Conservation (phyloP, 2,888 invertebrate genomes). For the Rhogogaster chlorosoma region DNA sequence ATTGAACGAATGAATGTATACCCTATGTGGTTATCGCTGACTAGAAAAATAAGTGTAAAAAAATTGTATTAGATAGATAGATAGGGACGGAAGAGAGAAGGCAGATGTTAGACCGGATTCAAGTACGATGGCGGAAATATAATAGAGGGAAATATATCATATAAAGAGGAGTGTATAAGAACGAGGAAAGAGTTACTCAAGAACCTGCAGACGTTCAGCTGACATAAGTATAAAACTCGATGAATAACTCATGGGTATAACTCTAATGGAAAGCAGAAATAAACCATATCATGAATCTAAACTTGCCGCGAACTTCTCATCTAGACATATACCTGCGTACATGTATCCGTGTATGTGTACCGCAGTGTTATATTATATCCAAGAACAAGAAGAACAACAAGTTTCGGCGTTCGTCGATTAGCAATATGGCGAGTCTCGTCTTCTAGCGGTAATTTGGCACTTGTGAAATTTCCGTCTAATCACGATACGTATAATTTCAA, state of each 20-base stretch:
- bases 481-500: no score
- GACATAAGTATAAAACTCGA: slow-evolving; percentile 10
- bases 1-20: not conserved
- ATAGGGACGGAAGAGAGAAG: not conserved
- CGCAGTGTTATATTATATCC: not conserved
- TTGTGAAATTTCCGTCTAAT: not conserved
- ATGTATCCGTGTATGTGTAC: not conserved
- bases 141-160: not conserved
- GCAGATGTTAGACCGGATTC: not conserved
- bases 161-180: not conserved
- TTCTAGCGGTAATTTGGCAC: not conserved
- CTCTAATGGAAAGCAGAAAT: slow-evolving; percentile 9
- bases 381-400: not conserved
- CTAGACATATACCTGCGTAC: not conserved
- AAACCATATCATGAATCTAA: not conserved
- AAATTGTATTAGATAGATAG: not conserved
- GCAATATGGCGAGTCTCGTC: not conserved
- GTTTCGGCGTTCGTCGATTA: not conserved
- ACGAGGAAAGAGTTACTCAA: not conserved
- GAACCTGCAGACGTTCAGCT: not conserved
- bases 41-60: not conserved
- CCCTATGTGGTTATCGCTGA: not conserved
- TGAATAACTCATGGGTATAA: slow-evolving; percentile 23
- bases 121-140: not conserved
- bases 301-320: not conserved